Base-by-base conservation (phyloP, 2,797 vertebrate species). In the Muscicapa striata region DNA sequence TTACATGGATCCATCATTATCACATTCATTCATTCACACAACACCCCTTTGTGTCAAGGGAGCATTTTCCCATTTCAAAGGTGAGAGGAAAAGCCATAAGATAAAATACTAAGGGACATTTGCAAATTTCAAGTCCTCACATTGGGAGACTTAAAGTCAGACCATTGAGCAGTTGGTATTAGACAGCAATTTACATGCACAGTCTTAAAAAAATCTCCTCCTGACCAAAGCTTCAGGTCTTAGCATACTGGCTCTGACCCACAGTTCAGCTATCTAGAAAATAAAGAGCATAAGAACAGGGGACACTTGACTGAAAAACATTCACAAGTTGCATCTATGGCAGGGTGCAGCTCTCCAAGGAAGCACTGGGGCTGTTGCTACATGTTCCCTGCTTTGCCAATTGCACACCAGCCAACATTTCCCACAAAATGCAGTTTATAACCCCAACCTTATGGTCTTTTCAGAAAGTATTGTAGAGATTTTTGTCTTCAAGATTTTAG, bases 11-110 rank as follows among this genome's bases (percentile, higher is more conserved):
- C 16, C 45, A 4, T 41, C 29, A 40, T 12, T 45, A 51, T 15
- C 23, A 54, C 11, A 18, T 5, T 15, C 3, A 46, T 45, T 70
- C 67, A 24, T 55, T 61, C 6, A 1, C 16, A 24, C 0, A 1
- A 63, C 77, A 2, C 2, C 11, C 32, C 12, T 62, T 62, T 43
- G 15, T 29, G 34, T 51, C 41, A 78, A 57, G 58, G 38, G 17
- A 80, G 15, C 4, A 18, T 80, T 74, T 75, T 58, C 17, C 24
- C 48, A 30, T 74, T 80, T 77, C 52, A 34, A 11, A 38, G 8
- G 4, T 26, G 7, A 17, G 24, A 80, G 22, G 10, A 87, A 49
- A 89, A 77, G 38, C 3, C 11, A 45, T 20, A 77, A 80, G 45
- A 55, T 24, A 59, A 48, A 22, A 17, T 2, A 10, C 15, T 19